Evolutionary conservation across 2,797 vertebrate genomes (phyloP).

Genomic region (Centropyge bicolor): DNA sequence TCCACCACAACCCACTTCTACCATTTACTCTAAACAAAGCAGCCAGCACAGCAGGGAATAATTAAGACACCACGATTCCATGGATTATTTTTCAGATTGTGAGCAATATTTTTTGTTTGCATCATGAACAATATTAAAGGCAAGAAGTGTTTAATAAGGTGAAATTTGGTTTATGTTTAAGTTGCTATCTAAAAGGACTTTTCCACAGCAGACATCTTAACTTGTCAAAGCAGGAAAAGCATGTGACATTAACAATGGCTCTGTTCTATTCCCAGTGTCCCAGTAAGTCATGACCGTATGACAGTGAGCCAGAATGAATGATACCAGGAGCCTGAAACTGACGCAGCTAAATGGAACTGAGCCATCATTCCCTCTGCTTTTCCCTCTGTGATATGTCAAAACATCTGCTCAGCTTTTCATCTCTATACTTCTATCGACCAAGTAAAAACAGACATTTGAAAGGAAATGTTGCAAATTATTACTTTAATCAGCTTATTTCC

Average conservation of each 20-base stretch:
- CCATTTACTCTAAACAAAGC: background rate
- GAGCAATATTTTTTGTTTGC: background rate
- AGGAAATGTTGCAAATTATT: constrained; percentile 23
- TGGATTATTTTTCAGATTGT: background rate
- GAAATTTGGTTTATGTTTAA: background rate
- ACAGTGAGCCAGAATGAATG: background rate
- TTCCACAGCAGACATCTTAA: background rate
- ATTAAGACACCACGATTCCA: no score
- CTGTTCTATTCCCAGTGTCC: background rate
- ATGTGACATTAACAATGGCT: background rate
- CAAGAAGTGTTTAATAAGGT: background rate
- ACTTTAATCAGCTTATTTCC: constrained; percentile 62
- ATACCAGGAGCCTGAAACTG: background rate
- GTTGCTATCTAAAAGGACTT: background rate
- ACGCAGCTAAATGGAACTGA: background rate
- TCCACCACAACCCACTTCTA: background rate
- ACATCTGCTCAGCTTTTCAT: background rate
- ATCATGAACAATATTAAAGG: background rate
- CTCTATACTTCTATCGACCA: background rate
- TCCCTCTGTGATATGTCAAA: background rate
- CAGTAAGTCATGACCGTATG: background rate
- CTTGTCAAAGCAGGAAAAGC: background rate
- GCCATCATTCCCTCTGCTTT: background rate
- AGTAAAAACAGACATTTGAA: background rate
- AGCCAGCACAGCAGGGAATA: background rate